A percentile compares a stretch with the other conserved stretches of the same genome.
Conservation (phyloP, 2,797 vertebrate genomes). For the Austrolebias charrua region DNA sequence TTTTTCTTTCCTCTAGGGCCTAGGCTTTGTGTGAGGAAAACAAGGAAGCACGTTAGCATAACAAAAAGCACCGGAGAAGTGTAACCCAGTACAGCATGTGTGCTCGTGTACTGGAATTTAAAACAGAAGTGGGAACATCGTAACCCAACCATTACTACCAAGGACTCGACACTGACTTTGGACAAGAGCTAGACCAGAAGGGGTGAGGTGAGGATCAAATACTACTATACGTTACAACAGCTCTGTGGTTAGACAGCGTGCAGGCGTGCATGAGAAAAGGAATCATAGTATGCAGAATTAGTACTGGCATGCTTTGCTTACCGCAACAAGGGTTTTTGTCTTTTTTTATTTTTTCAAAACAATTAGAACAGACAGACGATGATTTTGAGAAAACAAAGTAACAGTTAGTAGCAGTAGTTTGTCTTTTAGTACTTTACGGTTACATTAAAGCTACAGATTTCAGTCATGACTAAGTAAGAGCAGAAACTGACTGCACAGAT, state of each 20-base stretch:
- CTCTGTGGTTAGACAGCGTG: slow-evolving; percentile 76
- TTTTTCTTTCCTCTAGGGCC: background rate
- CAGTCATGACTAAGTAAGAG: slow-evolving; percentile 9
- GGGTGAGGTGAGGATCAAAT: slow-evolving; percentile 68
- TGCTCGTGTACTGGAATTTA: slow-evolving; percentile 38
- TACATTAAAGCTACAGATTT: slow-evolving; percentile 28
- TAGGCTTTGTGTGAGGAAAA: background rate
- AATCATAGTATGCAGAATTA: slow-evolving; percentile 69
- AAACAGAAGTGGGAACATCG: slow-evolving; percentile 39
- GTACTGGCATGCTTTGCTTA: slow-evolving; percentile 74
- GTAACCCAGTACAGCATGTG: slow-evolving; percentile 12
- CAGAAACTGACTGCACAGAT: slow-evolving; percentile 31
- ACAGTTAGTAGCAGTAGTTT: slow-evolving; percentile 64
- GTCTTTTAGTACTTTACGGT: slow-evolving; percentile 39
- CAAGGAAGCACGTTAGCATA: slow-evolving; percentile 9
- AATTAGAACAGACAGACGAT: slow-evolving; percentile 69
- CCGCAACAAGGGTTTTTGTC: slow-evolving; percentile 73
- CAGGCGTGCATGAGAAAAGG: slow-evolving; percentile 75
- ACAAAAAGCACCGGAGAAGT: slow-evolving; percentile 9
- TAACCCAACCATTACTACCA: slow-evolving; percentile 45
- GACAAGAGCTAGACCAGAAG: slow-evolving; percentile 72
- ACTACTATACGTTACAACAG: slow-evolving; percentile 75
- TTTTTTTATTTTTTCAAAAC: slow-evolving; percentile 57
- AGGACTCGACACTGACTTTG: slow-evolving; percentile 63
- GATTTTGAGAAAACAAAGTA: slow-evolving; percentile 70